Evolutionary conservation across 1,140 invertebrate species (phyloP), one percentile per base, ranked within the genome.

Genomic region (Brachystomella parvula): DNA sequence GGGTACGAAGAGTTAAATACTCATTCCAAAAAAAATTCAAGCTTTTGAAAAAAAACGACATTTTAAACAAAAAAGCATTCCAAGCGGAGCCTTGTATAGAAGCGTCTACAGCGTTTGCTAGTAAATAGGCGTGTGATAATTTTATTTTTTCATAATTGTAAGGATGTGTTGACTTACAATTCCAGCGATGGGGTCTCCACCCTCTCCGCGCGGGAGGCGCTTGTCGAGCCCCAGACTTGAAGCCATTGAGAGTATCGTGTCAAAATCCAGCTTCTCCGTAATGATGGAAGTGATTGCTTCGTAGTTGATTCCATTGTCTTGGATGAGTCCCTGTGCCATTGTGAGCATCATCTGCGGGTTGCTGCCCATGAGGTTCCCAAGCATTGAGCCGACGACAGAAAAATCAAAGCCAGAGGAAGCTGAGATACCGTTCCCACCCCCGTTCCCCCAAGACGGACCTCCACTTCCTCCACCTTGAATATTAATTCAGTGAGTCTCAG

Each of bases 341-440:
- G 39, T 62, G 12, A 73, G n/a, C n/a, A 73, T 35, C 68, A 73
- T 69, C 35, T 73, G 63, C 0, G 71, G 71, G 58, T 73, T 73
- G n/a, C 21, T 66, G 47, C 68, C 67, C 17, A 73, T 56, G 44
- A 73, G 35, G 57, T 66, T 70, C 47, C 66, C 68, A 6, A 70
- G 12, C 53, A 70, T 56, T 19, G 62, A 59, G 1, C 56, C 64
- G 19, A 73, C 31, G n/a, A 60, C 44, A 35, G 68, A 64, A 63
- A 70, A 70, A 39, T 73, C 71, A 33, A 73, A 47, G 28, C 71
- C 71, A 32, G n/a, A 47, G n/a, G 28, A 26, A 15, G n/a, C 32
- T 19, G 35, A 30, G 1, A 15, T 21, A 21, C 47, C 44, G 17
- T 64, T 26, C 17, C n/a, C 24, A 61, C 57, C 6, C 24, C 53